A percentile compares a stretch with the other conserved stretches of the same genome.
These are phyloP conservation scores for Xylophagus ater DNA, from an alignment of 2,888 invertebrate species.

Conservation along the genomic window DNA sequence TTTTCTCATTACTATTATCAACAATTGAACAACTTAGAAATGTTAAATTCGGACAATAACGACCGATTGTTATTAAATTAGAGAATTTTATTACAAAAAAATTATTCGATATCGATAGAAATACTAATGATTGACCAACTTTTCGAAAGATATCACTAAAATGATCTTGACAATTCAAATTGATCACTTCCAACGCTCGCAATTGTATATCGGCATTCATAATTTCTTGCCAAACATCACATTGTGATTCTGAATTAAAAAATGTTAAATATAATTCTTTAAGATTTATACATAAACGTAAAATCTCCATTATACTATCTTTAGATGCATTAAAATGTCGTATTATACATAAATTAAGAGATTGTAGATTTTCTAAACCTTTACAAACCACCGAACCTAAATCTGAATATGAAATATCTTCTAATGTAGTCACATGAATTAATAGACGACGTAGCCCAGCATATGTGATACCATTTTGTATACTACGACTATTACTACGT, in stretches of 20 bases:
- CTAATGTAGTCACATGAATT: constrained; percentile 14
- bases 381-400: constrained; percentile 16
- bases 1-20: constrained; percentile 11
- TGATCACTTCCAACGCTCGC: constrained; percentile 13
- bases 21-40: constrained; percentile 11
- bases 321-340: constrained; percentile 18
- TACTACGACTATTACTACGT: constrained; percentile 14
- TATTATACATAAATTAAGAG: constrained; percentile 15
- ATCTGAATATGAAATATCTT: constrained; percentile 19
- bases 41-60: constrained; percentile 15
- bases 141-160: constrained; percentile 15
- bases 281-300: constrained; percentile 13
- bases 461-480: constrained; percentile 17
- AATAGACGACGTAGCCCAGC: constrained; percentile 16
- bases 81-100: constrained; percentile 12
- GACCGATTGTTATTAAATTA: constrained; percentile 16
- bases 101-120: constrained; percentile 14
- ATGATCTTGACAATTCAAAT: constrained; percentile 14
- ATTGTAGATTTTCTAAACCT: constrained; percentile 12
- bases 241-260: constrained; percentile 15
- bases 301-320: constrained; percentile 14
- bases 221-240: constrained; percentile 13
- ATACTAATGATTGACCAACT: constrained; percentile 12
- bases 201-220: constrained; percentile 12
- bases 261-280: constrained; percentile 16